These are phyloP conservation scores for Emmelina monodactyla DNA, from an alignment of 2,888 invertebrate genomes.

Conservation along the genomic window DNA sequence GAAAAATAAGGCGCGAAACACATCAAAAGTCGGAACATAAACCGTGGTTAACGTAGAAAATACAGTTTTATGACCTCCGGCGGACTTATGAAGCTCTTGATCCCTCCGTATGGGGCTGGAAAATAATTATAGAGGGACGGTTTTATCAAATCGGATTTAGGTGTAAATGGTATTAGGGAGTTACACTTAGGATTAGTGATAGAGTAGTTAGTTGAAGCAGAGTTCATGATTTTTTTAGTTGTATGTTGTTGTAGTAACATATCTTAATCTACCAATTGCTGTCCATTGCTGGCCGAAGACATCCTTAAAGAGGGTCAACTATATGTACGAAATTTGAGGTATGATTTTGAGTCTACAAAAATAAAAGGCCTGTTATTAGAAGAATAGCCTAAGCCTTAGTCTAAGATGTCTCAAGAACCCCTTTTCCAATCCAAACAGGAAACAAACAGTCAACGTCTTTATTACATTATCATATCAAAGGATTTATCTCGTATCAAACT, in stretches of 20 bases:
- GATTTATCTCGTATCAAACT: slow-evolving; percentile 36
- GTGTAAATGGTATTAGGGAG: too few relatives aligned
- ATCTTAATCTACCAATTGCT: neutral
- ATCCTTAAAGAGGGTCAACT: too few relatives aligned
- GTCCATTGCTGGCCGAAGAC: neutral
- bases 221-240: neutral
- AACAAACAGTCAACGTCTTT: slow-evolving; percentile 23
- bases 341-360: too few relatives aligned
- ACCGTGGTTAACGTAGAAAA: slow-evolving; percentile 1
- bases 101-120: neutral
- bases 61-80: slow-evolving; percentile 6
- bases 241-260: neutral
- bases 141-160: neutral
- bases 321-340: too few relatives aligned
- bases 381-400: too few relatives aligned
- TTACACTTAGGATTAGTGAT: neutral
- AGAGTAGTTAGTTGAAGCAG: neutral
- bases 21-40: slow-evolving; percentile 3
- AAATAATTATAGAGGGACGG: slow-evolving; percentile 1
- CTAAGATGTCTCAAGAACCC: slow-evolving; percentile 3
- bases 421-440: slow-evolving; percentile 17
- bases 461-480: slow-evolving; percentile 61
- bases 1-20: neutral
- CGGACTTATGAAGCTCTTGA: neutral
- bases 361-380: too few relatives aligned